Evolutionary conservation across 2,113 vertebrate genomes (phyloP).

Genomic region (Zosterops pallidus): DNA sequence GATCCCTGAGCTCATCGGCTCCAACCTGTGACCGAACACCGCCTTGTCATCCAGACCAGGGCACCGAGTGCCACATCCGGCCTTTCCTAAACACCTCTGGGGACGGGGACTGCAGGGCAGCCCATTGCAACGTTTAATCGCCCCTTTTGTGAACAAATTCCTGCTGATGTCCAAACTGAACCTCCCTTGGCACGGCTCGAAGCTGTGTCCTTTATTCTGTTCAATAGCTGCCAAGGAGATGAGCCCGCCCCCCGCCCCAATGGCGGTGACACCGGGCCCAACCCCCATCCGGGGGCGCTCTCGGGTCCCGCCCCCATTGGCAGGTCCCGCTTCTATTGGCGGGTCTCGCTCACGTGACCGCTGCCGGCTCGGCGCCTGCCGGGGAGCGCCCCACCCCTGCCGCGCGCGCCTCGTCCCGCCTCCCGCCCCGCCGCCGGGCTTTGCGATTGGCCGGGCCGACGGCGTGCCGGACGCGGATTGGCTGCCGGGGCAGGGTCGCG

Average conservation of each 20-base stretch:
- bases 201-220: too few species aligned
- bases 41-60: fast-evolving
- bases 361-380: background rate
- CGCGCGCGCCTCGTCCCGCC: background rate
- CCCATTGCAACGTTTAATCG: background rate
- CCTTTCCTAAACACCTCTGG: background rate
- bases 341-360: background rate
- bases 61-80: too few species aligned
- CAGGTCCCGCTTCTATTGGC: background rate
- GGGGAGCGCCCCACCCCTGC: background rate
- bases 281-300: fast-evolving
- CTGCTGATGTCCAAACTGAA: background rate
- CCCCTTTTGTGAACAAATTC: too few species aligned
- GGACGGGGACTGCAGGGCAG: too few species aligned
- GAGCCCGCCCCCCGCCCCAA: too few species aligned
- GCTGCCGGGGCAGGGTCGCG: background rate
- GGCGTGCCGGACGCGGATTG: background rate
- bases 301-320: background rate
- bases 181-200: background rate
- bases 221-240: fast-evolving
- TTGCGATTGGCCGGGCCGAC: background rate
- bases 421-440: background rate
- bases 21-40: too few species aligned
- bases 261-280: too few species aligned
- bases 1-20: background rate